Conservation (phyloP, 2,888 invertebrate species). For the Pollenia labialis region DNA sequence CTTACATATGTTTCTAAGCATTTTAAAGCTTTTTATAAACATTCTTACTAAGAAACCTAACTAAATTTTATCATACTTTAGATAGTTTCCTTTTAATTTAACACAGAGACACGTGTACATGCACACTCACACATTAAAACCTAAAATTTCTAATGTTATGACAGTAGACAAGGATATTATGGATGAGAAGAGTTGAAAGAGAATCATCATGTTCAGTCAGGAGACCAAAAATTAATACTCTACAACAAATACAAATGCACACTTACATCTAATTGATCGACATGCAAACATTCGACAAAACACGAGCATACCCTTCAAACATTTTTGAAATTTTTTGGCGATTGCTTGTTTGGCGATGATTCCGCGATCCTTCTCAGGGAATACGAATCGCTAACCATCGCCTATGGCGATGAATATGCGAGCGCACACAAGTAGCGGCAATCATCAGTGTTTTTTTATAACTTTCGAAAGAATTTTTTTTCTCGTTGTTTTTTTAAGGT, state of each 20-base stretch:
- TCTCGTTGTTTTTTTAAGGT: too few relatives aligned
- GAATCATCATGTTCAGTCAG: constrained; percentile 16
- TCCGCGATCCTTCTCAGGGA: too few relatives aligned
- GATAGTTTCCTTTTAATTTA: constrained; percentile 44
- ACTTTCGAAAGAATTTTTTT: too few relatives aligned
- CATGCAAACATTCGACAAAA: background rate
- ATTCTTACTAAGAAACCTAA: constrained; percentile 47
- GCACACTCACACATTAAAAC: background rate
- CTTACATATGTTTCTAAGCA: constrained; percentile 60
- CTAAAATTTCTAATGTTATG: constrained; percentile 3
- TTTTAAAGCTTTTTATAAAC: constrained; percentile 59
- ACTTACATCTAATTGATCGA: background rate
- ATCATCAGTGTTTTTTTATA: too few relatives aligned
- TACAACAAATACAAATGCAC: constrained; percentile 9
- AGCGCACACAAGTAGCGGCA: too few relatives aligned
- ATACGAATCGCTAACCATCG: too few relatives aligned
- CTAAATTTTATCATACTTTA: constrained; percentile 49
- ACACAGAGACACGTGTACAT: background rate
- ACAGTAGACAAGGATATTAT: background rate
- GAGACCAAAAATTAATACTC: constrained; percentile 36
- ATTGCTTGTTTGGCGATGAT: too few relatives aligned
- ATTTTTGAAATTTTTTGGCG: too few relatives aligned
- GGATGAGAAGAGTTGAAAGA: background rate
- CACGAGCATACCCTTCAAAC: too few relatives aligned
- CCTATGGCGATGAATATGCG: too few relatives aligned